These are phyloP conservation scores for Hylyphantes graminicola DNA, from an alignment of 1,140 invertebrate genomes.

Conservation along the genomic window DNA sequence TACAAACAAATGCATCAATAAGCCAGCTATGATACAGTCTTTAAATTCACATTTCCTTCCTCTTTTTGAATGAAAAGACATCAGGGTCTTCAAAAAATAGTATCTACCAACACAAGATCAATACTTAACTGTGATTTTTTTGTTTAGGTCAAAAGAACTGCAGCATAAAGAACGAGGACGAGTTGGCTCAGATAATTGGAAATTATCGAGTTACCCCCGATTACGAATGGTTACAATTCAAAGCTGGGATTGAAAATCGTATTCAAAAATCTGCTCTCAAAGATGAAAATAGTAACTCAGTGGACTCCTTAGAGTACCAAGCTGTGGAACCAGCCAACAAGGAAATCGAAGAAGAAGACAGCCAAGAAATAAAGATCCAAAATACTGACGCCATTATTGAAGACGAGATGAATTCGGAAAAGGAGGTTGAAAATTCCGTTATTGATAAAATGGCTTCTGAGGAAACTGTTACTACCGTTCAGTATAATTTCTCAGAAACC, in stretches of 20 bases:
- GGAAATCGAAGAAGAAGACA: background rate
- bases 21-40: too few species aligned
- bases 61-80: too few species aligned
- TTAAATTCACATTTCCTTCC: too few species aligned
- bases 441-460: conserved; percentile 7
- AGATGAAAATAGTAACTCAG: conserved; percentile 19
- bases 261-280: conserved; percentile 20
- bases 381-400: background rate
- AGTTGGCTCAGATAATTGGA: conserved; percentile 40
- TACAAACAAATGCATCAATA: too few species aligned
- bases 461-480: conserved; percentile 19
- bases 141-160: conserved; percentile 49
- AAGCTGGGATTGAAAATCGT: conserved; percentile 28
- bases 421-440: conserved; percentile 2
- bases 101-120: too few species aligned
- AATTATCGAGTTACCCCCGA: conserved; percentile 48
- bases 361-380: too few species aligned
- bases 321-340: background rate
- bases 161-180: conserved; percentile 40
- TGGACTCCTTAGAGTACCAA: conserved; percentile 23
- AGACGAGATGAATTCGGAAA: conserved; percentile 17
- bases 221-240: conserved; percentile 33
- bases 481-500: conserved; percentile 37
- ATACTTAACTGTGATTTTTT: background rate
- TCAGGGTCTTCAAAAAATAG: too few species aligned